Evolutionary conservation across 2,888 invertebrate species (phyloP).

Genomic region (Choreutis nemorana): DNA sequence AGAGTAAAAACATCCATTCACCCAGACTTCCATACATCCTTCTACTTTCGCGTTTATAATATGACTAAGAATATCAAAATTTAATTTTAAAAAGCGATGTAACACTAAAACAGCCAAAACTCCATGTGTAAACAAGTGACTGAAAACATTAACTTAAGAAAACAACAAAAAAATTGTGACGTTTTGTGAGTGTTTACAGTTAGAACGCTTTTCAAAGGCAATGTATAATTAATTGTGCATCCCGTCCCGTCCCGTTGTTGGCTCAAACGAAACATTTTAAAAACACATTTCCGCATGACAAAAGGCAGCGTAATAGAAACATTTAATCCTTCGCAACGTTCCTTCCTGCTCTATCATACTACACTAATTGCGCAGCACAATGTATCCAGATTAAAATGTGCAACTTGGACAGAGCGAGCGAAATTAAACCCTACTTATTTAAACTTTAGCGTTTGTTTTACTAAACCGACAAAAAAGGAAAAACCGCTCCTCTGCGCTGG

Average conservation of each 20-base stretch:
- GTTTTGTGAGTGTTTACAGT: too few species aligned
- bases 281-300: slow-evolving; percentile 17
- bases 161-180: too few species aligned
- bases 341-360: slow-evolving; percentile 32
- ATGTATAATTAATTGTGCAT: background rate
- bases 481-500: slow-evolving; percentile 24
- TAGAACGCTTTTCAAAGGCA: background rate
- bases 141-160: too few species aligned
- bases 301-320: slow-evolving; percentile 40
- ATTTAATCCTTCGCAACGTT: slow-evolving; percentile 47
- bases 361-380: slow-evolving; percentile 45
- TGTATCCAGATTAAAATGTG: slow-evolving; percentile 47
- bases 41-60: too few species aligned
- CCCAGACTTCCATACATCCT: too few species aligned
- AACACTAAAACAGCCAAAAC: too few species aligned
- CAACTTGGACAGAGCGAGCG: slow-evolving; percentile 13
- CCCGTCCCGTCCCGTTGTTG: background rate
- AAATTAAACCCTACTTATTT: slow-evolving; percentile 17
- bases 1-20: too few species aligned
- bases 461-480: slow-evolving; percentile 7
- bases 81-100: too few species aligned
- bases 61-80: too few species aligned
- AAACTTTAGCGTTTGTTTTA: slow-evolving; percentile 14
- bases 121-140: too few species aligned
- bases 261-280: slow-evolving; percentile 1